Conservation (phyloP, 2,113 vertebrate genomes). For the Engraulis encrasicolus region DNA sequence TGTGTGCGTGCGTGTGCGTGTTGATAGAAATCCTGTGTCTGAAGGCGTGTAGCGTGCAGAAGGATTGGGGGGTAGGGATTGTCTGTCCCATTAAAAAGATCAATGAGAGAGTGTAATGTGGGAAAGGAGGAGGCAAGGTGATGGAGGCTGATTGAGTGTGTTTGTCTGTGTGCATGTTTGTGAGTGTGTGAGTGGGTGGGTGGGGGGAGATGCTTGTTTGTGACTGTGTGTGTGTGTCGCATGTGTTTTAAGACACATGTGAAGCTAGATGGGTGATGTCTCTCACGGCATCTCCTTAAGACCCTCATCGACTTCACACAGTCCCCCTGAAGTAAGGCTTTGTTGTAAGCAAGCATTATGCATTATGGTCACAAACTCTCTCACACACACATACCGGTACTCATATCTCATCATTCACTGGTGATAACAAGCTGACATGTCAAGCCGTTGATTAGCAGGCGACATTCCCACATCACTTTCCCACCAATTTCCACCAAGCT, state of each 20-base stretch:
- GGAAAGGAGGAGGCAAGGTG: constrained; percentile 20
- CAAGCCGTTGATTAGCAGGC: not conserved
- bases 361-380: not conserved
- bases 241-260: not conserved
- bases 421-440: not conserved
- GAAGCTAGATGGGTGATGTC: not conserved
- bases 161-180: not conserved
- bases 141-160: not conserved
- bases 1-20: not conserved
- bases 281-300: not conserved
- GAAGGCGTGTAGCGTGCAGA: not conserved
- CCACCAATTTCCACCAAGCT: not conserved
- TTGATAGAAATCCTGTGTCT: constrained; percentile 1
- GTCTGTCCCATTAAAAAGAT: not conserved
- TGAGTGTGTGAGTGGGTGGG: not conserved
- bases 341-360: not conserved
- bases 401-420: not conserved
- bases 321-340: not conserved
- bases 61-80: not conserved
- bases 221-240: not conserved
- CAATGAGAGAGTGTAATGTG: constrained; percentile 21
- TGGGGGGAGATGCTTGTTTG: not conserved
- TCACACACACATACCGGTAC: no score
- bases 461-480: not conserved
- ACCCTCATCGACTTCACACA: not conserved